Evolutionary conservation across 1,140 invertebrate species (phyloP).

Genomic region (Drosophila neocordata): DNA sequence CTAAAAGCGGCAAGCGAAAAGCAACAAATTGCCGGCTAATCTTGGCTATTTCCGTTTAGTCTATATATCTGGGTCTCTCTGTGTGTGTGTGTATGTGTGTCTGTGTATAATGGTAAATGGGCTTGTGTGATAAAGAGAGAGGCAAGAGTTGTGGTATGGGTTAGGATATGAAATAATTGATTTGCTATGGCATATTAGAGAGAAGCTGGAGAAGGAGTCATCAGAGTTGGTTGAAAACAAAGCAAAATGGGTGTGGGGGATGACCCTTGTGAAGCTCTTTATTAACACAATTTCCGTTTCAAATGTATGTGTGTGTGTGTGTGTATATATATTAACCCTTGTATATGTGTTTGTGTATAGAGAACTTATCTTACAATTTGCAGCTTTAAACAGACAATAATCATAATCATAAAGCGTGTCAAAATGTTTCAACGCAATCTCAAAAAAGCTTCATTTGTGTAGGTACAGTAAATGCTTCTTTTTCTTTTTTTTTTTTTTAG

Average conservation of each 20-base stretch:
- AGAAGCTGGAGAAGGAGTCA: background rate
- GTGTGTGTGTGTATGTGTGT: background rate
- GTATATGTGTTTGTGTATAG: background rate
- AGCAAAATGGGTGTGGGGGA: background rate
- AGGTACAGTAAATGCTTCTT: constrained; percentile 5
- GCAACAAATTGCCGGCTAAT: constrained; percentile 8
- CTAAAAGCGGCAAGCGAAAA: constrained; percentile 6
- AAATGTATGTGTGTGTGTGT: background rate
- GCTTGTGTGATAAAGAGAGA: background rate
- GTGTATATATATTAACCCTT: background rate
- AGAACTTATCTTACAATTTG: constrained; percentile 20
- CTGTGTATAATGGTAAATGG: background rate
- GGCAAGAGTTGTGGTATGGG: background rate
- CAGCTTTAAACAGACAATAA: constrained; percentile 48
- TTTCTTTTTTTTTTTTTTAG: background rate
- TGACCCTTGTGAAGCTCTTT: constrained; percentile 32
- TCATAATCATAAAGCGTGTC: constrained; percentile 55
- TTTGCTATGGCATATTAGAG: background rate
- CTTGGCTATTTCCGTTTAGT: constrained; percentile 10
- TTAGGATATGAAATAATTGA: constrained; percentile 1
- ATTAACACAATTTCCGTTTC: constrained; percentile 64
- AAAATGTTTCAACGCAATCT: constrained; percentile 50
- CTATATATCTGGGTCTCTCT: background rate
- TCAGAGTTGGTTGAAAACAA: background rate
- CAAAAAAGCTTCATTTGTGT: background rate